Base-by-base conservation (phyloP, 2,797 vertebrate species). In the Falco biarmicus region DNA sequence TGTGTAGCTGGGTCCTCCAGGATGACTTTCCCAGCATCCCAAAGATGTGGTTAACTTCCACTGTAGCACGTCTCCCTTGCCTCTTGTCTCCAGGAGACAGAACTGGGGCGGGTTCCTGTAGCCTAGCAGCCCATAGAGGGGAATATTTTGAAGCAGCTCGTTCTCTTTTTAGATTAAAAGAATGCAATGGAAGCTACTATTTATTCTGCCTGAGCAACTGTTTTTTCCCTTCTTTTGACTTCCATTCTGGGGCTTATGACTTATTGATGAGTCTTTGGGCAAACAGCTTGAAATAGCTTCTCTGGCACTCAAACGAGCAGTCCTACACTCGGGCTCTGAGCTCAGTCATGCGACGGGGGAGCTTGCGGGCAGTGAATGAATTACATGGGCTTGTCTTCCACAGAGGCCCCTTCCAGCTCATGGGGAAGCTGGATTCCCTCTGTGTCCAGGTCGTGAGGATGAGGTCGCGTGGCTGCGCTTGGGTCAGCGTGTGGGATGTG, bases 241-340 rank as follows among this genome's bases (percentile, higher is more conserved):
- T 97, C 85, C 86, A 71, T 96, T 94, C 87, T 89, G 87, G 79
- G 94, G 20, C 91, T 93, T 93, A 97, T 97, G 97, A 96, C 90
- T 97, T 96, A 97, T 94, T 97, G 95, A 97, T 97, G 95, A 97
- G 89, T 95, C 95, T 95, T 91, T 83, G 81, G 93, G 94, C 94
- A 97, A 92, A 93, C 82, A 94, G 94, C 89, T 90, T 14, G 17
- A 97, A 95, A 97, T 96, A 96, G 84, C 81, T 93, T 24, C 63
- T 37, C 61, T 93, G 85, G 70, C 69, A 4, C 93, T 93, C 82
- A 96, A 95, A 86, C 48, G 92, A 96, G 92, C 93, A 95, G 90
- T 96, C 95, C 93, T 84, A 92, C 94, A 84, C 87, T 75, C 6
- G 4, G 1, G 54, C 93, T 85, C 91, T 4, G 15, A 89, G 89